A percentile compares a stretch with the other conserved stretches of the same genome.
These are phyloP conservation scores for Macropus fuliginosus DNA, from an alignment of 2,797 vertebrate genomes.

Conservation along the genomic window DNA sequence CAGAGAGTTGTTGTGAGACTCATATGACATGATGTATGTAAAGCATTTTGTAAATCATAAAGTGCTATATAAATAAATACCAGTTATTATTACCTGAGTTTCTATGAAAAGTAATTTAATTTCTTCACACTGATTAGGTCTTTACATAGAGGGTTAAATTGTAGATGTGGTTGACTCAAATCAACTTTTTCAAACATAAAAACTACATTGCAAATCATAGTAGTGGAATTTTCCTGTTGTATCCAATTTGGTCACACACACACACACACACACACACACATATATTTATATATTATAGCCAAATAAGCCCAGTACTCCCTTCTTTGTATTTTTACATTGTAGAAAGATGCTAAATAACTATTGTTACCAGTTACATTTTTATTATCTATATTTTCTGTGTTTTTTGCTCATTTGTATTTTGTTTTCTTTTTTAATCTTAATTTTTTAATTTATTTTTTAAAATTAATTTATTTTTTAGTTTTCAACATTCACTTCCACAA, in stretches of 20 bases:
- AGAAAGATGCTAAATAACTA: not conserved
- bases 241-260: not conserved
- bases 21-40: not conserved
- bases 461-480: no score
- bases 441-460: no score
- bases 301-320: not conserved
- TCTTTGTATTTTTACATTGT: constrained; percentile 33
- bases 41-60: not conserved
- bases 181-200: constrained; percentile 8
- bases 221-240: not conserved
- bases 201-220: not conserved
- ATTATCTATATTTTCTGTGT: constrained; percentile 7
- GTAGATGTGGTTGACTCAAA: not conserved
- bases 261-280: no score
- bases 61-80: not conserved
- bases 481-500: no score
- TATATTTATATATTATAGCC: not conserved
- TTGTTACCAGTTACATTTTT: not conserved
- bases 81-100: not conserved
- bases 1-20: not conserved
- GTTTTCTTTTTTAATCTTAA: not conserved
- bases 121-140: constrained; percentile 1
- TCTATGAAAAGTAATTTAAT: not conserved
- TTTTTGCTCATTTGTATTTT: constrained; percentile 41
- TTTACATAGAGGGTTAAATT: not conserved